These are phyloP conservation scores for Dolichallabes microphthalmus DNA, from an alignment of 2,113 vertebrate species.

Conservation along the genomic window DNA sequence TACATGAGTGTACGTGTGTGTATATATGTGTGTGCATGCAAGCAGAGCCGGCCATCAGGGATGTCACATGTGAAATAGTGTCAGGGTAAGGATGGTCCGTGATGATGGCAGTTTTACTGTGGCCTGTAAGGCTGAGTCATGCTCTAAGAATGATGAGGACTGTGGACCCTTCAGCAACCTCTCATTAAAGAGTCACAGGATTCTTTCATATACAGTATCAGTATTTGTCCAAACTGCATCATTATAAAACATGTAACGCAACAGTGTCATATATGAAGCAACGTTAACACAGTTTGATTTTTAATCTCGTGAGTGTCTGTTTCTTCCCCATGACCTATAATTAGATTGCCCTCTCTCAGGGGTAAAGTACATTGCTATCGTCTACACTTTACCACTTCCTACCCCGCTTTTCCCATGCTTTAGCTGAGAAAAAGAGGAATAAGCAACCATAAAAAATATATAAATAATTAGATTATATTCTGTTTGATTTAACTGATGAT, in stretches of 20 bases:
- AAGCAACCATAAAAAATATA: not conserved
- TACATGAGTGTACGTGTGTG: not conserved
- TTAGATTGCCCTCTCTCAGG: not conserved
- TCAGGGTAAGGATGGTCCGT: conserved; percentile 4
- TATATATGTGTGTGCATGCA: not conserved
- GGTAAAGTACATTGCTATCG: not conserved
- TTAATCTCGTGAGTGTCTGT: not conserved
- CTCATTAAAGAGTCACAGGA: not conserved
- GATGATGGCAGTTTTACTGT: conserved; percentile 37
- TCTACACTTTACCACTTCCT: conserved; percentile 3
- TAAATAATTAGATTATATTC: not conserved
- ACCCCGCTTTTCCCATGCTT: conserved; percentile 15
- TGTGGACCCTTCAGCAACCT: not conserved
- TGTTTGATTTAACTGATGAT: not conserved
- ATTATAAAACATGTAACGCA: not conserved
- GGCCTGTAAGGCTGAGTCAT: conserved; percentile 28
- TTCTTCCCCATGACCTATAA: not conserved
- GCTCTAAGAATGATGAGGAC: conserved; percentile 22
- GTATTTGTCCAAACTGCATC: not conserved
- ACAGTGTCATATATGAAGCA: not conserved
- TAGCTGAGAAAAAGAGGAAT: not conserved
- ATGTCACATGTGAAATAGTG: conserved; percentile 35
- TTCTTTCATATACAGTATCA: not conserved
- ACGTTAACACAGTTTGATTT: not conserved
- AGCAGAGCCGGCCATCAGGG: not conserved